Conservation (phyloP, 2,797 vertebrate species). For the Bovichtus variegatus region DNA sequence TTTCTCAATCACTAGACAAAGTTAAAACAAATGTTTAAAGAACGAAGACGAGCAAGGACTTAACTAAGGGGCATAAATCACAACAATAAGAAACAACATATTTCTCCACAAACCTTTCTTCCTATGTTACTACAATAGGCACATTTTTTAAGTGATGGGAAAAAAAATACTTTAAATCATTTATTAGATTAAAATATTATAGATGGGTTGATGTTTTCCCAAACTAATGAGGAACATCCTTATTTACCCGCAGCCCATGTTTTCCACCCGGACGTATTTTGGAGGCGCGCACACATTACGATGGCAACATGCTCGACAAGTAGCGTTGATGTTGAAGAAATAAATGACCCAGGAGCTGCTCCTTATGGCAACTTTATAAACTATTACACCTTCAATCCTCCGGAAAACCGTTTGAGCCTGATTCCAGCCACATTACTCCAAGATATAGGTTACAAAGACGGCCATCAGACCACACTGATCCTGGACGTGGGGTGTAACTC, state of each 20-base stretch:
- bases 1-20: too few species aligned
- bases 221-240: too few species aligned
- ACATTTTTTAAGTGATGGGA: too few species aligned
- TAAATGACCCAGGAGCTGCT: slow-evolving; percentile 87
- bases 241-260: neutral
- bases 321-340: slow-evolving; percentile 9
- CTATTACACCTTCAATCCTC: slow-evolving; percentile 93
- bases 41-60: too few species aligned
- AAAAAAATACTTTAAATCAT: too few species aligned
- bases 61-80: too few species aligned
- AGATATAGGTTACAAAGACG: slow-evolving; percentile 64
- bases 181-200: too few species aligned
- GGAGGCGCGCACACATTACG: neutral
- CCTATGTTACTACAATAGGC: too few species aligned
- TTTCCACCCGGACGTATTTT: slow-evolving; percentile 68
- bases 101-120: too few species aligned
- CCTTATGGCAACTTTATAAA: slow-evolving; percentile 92
- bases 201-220: too few species aligned
- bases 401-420: slow-evolving; percentile 88
- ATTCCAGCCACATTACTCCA: slow-evolving; percentile 85
- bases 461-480: slow-evolving; percentile 74
- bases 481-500: slow-evolving; percentile 95
- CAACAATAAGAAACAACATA: too few species aligned
- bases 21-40: too few species aligned
- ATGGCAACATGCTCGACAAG: slow-evolving; percentile 78